phyloP scores from a whole-genome alignment of 2,113 vertebrate species.

The Motacilla tschutschensis region DNA sequence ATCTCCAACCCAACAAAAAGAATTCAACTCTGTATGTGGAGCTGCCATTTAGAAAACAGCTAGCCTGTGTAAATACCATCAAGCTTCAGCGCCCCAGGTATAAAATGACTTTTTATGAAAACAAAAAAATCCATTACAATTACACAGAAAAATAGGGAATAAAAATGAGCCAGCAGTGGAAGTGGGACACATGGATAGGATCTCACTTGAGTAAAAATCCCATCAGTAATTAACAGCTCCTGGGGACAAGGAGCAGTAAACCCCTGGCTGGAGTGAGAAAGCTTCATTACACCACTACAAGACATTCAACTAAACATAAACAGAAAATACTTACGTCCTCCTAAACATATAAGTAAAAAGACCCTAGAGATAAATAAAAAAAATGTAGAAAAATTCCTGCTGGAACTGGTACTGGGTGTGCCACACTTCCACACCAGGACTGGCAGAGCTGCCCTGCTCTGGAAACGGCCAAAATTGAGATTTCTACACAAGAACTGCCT shows the following conservation, averaged over 20 bases:
- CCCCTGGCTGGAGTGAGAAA: background rate
- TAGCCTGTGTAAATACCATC: conserved; percentile 3
- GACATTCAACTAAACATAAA: conserved; percentile 5
- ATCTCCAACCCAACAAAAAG: fast-evolving
- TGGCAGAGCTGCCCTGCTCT: background rate
- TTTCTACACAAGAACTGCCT: fast-evolving
- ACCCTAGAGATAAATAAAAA: background rate
- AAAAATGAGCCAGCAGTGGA: background rate
- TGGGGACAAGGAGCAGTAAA: background rate
- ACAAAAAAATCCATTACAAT: conserved; percentile 34
- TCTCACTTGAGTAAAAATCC: background rate
- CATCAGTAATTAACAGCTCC: conserved; percentile 10
- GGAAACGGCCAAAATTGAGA: background rate
- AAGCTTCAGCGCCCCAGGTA: conserved; percentile 22
- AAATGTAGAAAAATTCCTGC: background rate
- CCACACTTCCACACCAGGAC: background rate
- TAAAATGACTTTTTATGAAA: conserved; percentile 22
- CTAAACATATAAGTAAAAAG: fast-evolving
- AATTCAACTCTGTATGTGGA: background rate
- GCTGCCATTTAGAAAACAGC: background rate
- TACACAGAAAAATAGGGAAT: conserved; percentile 8
- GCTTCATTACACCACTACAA: background rate
- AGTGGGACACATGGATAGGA: background rate
- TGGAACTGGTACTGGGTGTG: background rate
- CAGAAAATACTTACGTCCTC: background rate